phyloP scores from a whole-genome alignment of 1,140 invertebrate species.

The Anoplophora glabripennis region DNA sequence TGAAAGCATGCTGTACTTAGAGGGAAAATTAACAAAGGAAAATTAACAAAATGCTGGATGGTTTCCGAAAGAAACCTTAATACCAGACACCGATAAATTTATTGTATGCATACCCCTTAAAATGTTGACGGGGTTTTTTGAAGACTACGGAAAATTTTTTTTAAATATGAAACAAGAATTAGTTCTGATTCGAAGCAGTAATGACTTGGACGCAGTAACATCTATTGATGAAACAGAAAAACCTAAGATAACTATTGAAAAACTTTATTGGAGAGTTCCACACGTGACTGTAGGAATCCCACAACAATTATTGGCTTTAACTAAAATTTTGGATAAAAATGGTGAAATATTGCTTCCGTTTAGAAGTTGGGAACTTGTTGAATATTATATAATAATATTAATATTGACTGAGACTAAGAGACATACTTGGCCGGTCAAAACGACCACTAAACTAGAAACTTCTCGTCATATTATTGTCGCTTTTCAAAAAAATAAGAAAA shows the following conservation, averaged over 20 bases:
- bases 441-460: constrained; percentile 17
- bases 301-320: constrained; percentile 1
- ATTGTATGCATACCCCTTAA: constrained; percentile 46
- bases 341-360: constrained; percentile 19
- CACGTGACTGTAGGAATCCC: constrained; percentile 19
- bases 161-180: constrained; percentile 50
- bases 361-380: constrained; percentile 23
- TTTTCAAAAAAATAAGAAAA: constrained; percentile 18
- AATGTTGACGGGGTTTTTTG: constrained; percentile 48
- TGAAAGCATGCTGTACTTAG: constrained; percentile 30
- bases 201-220: constrained; percentile 32
- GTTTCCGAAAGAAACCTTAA: constrained; percentile 21
- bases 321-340: constrained; percentile 22
- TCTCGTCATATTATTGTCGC: constrained; percentile 18
- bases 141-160: constrained; percentile 51
- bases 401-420: constrained; percentile 3
- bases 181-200: too few relatives aligned
- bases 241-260: constrained; percentile 14
- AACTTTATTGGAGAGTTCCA: constrained; percentile 23
- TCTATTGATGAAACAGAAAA: constrained; percentile 8
- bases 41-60: constrained; percentile 38
- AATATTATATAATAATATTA: too few relatives aligned
- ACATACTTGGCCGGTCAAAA: constrained; percentile 35
- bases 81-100: constrained; percentile 31
- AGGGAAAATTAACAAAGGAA: constrained; percentile 28